These are phyloP conservation scores for Simalia tracyae DNA, from an alignment of 2,797 vertebrate species.

Conservation along the genomic window DNA sequence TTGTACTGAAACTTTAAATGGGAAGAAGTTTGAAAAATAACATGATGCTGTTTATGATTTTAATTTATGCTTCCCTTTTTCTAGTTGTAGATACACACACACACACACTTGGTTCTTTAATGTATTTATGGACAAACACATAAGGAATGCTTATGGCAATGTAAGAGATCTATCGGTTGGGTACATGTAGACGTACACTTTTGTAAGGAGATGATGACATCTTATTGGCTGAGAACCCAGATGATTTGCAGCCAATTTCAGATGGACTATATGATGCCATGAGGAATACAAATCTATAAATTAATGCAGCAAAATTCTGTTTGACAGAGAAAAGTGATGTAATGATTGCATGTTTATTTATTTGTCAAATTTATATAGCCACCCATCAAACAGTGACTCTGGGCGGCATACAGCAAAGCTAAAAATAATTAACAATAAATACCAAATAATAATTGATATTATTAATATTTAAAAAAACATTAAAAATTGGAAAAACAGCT, in stretches of 20 bases:
- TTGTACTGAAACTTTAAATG: background rate
- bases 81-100: too few species aligned
- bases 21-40: too few species aligned
- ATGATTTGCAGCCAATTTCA: background rate
- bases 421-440: too few species aligned
- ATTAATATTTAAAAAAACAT: too few species aligned
- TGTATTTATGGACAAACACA: background rate
- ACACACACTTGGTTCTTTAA: background rate
- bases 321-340: background rate
- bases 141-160: background rate
- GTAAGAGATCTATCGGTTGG: background rate
- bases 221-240: background rate
- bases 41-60: too few species aligned
- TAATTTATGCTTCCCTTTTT: too few species aligned
- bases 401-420: too few species aligned
- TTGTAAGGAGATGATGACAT: background rate
- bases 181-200: background rate
- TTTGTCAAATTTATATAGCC: too few species aligned
- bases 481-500: too few species aligned
- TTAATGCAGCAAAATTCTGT: background rate
- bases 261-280: background rate
- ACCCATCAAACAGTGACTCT: too few species aligned
- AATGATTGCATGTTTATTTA: background rate
- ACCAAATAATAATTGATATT: too few species aligned
- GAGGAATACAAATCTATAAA: background rate